Conservation (phyloP, 2,888 invertebrate genomes). For the Furcula furcula region DNA sequence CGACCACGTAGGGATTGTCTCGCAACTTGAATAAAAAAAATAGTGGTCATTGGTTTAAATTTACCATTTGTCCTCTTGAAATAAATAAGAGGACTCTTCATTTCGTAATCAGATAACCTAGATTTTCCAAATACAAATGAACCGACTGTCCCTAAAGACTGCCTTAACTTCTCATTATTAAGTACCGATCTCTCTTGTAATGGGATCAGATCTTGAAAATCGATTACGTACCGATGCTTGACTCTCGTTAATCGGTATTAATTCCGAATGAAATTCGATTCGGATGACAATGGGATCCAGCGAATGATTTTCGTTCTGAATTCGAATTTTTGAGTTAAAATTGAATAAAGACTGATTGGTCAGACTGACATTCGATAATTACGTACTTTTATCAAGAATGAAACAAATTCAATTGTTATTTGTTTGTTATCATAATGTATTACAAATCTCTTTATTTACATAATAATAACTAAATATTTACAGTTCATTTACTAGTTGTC, state of each 20-base stretch:
- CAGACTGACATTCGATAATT: not conserved
- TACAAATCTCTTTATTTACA: no score
- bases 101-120: no score
- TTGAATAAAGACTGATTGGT: not conserved
- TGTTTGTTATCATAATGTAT: no score
- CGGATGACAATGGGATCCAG: not conserved
- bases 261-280: constrained; percentile 2
- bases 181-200: not conserved
- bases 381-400: not conserved
- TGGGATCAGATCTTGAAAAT: not conserved
- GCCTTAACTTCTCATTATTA: not conserved
- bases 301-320: not conserved
- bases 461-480: no score
- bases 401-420: no score
- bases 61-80: no score
- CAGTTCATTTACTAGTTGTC: no score
- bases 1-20: no score
- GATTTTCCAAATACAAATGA: not conserved
- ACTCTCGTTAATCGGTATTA: not conserved
- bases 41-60: no score
- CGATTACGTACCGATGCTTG: constrained; percentile 1
- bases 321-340: constrained; percentile 1
- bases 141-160: not conserved
- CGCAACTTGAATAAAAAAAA: no score
- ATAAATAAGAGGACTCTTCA: no score